Evolutionary conservation across 2,888 invertebrate species (phyloP).

Genomic region (Drosophila mimetica): DNA sequence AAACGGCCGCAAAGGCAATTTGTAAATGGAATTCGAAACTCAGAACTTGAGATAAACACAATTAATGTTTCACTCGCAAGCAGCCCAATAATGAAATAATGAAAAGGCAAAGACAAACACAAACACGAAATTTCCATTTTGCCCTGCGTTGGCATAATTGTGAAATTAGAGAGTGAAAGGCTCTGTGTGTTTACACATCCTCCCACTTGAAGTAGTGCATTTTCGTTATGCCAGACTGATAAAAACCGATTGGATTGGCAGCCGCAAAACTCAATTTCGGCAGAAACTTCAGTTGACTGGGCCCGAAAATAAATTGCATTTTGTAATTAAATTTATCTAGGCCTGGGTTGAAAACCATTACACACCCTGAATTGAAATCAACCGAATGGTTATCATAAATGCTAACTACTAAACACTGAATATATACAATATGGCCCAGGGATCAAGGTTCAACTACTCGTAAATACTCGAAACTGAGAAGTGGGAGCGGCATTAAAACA

Average conservation of each 20-base stretch:
- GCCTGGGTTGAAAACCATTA: not conserved
- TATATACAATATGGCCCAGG: constrained; percentile 29
- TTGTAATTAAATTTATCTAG: constrained; percentile 30
- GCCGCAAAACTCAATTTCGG: constrained; percentile 13
- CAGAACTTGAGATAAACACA: constrained; percentile 53
- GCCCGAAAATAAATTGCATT: constrained; percentile 37
- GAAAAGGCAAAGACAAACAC: constrained; percentile 38
- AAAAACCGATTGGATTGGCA: constrained; percentile 7
- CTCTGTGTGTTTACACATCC: constrained; percentile 20
- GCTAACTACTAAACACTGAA: constrained; percentile 14
- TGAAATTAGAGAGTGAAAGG: constrained; percentile 15
- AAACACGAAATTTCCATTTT: constrained; percentile 48
- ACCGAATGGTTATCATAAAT: constrained; percentile 52
- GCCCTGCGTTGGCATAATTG: constrained; percentile 52
- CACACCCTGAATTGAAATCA: not conserved
- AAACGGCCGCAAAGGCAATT: constrained; percentile 50
- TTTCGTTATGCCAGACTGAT: not conserved
- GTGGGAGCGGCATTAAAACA: constrained; percentile 24
- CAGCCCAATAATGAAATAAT: constrained; percentile 24
- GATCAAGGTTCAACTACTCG: constrained; percentile 23
- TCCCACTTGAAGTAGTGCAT: constrained; percentile 2
- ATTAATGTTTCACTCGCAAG: constrained; percentile 46
- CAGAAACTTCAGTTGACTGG: constrained; percentile 9
- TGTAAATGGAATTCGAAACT: constrained; percentile 40
- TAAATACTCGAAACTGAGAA: constrained; percentile 55